phyloP scores from a whole-genome alignment of 2,113 vertebrate genomes.

The Porphyrio hochstetteri region DNA sequence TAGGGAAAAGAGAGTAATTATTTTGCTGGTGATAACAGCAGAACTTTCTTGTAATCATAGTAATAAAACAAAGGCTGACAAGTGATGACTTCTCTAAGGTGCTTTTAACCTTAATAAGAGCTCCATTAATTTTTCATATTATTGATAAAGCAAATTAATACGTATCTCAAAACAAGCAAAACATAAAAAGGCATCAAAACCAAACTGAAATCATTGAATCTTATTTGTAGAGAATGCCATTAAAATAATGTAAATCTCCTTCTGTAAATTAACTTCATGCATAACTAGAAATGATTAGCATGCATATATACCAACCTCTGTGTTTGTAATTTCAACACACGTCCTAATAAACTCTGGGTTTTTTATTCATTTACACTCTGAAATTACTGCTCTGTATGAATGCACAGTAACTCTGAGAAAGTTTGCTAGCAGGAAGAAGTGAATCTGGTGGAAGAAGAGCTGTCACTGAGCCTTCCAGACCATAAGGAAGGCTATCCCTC shows the following conservation, averaged over 20 bases:
- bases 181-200: constrained; percentile 52
- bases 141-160: constrained; percentile 70
- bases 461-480: not conserved
- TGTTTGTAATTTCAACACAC: constrained; percentile 44
- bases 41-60: constrained; percentile 17
- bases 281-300: constrained; percentile 65
- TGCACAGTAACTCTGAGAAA: not conserved
- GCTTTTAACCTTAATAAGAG: constrained; percentile 65
- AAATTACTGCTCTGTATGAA: constrained; percentile 1
- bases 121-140: constrained; percentile 65
- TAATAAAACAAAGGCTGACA: constrained; percentile 44
- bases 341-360: constrained; percentile 23
- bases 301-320: constrained; percentile 11
- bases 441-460: not conserved
- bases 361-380: constrained; percentile 8
- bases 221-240: constrained; percentile 59
- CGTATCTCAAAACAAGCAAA: constrained; percentile 36
- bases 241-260: constrained; percentile 66
- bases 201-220: constrained; percentile 59
- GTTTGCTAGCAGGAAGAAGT: not conserved
- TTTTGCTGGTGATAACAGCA: constrained; percentile 11
- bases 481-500: not conserved
- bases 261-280: constrained; percentile 64
- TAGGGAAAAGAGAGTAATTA: not conserved
- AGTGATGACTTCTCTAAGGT: constrained; percentile 48